Conservation (phyloP, 2,888 invertebrate species). For the Odontomyia ornata region DNA sequence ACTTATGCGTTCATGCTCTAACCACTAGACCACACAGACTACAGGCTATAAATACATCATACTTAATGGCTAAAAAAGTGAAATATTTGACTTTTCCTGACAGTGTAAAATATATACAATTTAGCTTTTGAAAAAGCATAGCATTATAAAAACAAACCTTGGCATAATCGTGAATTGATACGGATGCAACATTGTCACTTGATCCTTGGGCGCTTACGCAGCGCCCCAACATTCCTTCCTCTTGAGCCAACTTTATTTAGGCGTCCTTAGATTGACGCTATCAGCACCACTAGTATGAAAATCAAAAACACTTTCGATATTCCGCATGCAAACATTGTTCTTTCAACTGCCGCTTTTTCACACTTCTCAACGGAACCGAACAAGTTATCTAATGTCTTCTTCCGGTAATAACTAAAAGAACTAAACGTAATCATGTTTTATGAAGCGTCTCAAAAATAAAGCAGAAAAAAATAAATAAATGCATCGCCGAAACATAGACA, state of each 20-base stretch:
- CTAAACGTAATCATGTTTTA: constrained; percentile 38
- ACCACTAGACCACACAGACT: too few species aligned
- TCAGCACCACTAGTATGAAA: constrained; percentile 46
- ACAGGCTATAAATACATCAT: too few species aligned
- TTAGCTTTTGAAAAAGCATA: too few species aligned
- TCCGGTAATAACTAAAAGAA: constrained; percentile 7
- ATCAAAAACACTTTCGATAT: constrained; percentile 43
- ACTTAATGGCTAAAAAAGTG: too few species aligned
- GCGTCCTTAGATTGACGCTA: constrained; percentile 43
- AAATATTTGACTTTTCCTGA: too few species aligned
- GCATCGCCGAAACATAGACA: neutral
- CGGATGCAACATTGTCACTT: constrained; percentile 73
- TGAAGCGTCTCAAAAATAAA: neutral
- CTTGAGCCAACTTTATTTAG: constrained; percentile 11
- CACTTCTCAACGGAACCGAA: neutral
- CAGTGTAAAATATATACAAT: too few species aligned
- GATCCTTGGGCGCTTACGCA: constrained; percentile 74
- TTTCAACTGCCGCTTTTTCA: neutral
- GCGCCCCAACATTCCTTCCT: constrained; percentile 59
- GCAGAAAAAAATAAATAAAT: neutral
- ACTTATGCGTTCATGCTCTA: too few species aligned
- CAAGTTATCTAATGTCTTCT: neutral
- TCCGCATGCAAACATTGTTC: constrained; percentile 43
- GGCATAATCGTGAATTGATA: constrained; percentile 71
- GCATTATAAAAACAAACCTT: constrained; percentile 67